Percentiles rank a stretch among this genome's conserved stretches.
phyloP scores from a whole-genome alignment of 2,113 vertebrate species.

The Microtus richardsoni region DNA sequence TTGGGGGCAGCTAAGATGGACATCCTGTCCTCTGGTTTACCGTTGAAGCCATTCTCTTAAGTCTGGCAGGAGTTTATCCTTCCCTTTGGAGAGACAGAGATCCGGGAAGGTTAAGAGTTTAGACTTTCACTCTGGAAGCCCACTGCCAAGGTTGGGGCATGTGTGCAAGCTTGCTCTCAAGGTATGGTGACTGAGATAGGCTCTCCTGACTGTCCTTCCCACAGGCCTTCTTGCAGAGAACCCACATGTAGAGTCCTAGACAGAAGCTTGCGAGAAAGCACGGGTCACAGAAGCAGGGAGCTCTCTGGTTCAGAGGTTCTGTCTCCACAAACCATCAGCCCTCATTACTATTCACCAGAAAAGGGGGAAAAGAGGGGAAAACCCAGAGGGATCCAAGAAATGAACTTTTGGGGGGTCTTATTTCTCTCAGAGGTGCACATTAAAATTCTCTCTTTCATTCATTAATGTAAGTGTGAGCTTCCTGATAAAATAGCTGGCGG shows the following conservation, averaged over 20 bases:
- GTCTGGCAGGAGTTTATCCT: slow-evolving; percentile 74
- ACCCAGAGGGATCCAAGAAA: slow-evolving; percentile 56
- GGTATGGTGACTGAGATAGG: not conserved
- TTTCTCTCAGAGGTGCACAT: slow-evolving; percentile 65
- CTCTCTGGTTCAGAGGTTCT: not conserved
- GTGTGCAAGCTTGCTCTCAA: slow-evolving; percentile 63
- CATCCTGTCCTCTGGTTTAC: slow-evolving; percentile 81
- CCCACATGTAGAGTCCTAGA: not conserved
- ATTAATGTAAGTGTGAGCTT: slow-evolving; percentile 73
- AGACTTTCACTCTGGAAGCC: slow-evolving; percentile 58
- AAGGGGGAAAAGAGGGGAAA: slow-evolving; percentile 1
- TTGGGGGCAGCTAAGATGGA: slow-evolving; percentile 84
- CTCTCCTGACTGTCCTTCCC: not conserved
- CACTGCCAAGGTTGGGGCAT: slow-evolving; percentile 58
- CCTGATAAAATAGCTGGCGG: slow-evolving; percentile 78
- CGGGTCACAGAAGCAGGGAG: not conserved
- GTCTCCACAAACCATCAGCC: slow-evolving; percentile 30
- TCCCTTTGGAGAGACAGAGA: not conserved
- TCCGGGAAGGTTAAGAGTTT: slow-evolving; percentile 68
- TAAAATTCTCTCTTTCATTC: slow-evolving; percentile 79
- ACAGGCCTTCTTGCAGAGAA: not conserved
- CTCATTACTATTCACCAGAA: slow-evolving; percentile 75
- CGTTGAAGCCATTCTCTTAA: slow-evolving; percentile 80
- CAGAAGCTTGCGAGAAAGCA: not conserved
- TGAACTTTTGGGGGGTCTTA: slow-evolving; percentile 75